Conservation (phyloP, 1,140 invertebrate genomes). For the Drosophila neocordata region DNA sequence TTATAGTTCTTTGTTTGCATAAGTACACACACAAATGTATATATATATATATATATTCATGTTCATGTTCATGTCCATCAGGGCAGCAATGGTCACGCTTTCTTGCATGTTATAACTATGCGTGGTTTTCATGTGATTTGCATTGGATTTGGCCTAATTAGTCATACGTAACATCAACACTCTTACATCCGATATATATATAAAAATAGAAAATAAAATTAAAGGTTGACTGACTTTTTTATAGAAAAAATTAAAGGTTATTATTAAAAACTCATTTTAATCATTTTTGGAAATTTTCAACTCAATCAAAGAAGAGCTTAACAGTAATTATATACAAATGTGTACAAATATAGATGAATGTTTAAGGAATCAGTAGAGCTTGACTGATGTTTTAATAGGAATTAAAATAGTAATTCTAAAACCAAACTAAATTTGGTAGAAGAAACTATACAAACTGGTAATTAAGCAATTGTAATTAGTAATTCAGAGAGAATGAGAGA, state of each 20-base stretch:
- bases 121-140: neutral
- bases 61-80: neutral
- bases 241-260: neutral
- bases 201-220: neutral
- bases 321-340: neutral
- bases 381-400: neutral
- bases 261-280: conserved; percentile 5
- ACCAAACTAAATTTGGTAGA: neutral
- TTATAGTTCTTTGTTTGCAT: neutral
- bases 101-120: conserved; percentile 2
- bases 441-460: no score
- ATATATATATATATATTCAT: neutral
- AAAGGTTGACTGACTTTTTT: neutral
- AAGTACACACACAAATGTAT: no score
- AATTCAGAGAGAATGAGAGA: no score
- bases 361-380: neutral
- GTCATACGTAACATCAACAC: neutral
- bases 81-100: neutral
- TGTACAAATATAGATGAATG: neutral
- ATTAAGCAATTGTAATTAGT: no score
- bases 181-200: neutral
- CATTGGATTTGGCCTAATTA: neutral
- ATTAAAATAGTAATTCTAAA: neutral
- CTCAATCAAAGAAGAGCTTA: neutral
- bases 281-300: neutral